Percentiles rank a stretch among this genome's conserved stretches.
These are phyloP conservation scores for Pinna nobilis DNA, from an alignment of 1,140 invertebrate species.

Conservation along the genomic window DNA sequence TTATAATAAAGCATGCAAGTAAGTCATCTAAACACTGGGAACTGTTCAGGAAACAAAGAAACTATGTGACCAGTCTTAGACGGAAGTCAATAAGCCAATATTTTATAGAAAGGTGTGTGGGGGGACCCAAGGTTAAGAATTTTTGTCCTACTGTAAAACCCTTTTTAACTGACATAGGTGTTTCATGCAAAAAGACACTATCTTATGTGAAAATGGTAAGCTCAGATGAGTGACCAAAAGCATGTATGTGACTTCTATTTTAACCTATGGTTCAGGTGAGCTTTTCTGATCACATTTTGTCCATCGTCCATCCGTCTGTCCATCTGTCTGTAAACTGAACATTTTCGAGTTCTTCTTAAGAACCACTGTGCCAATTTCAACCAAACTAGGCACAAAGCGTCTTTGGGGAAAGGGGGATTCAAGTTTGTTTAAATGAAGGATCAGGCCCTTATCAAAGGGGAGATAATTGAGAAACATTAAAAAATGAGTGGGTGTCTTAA, in stretches of 20 bases:
- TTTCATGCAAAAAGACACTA: neutral
- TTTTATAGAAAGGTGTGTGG: constrained; percentile 15
- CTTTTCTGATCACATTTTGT: no score
- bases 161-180: neutral
- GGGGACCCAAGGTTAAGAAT: constrained; percentile 14
- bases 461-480: no score
- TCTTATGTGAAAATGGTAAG: constrained; percentile 4
- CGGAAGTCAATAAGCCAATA: constrained; percentile 9
- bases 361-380: no score
- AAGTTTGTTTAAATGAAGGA: no score
- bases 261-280: no score
- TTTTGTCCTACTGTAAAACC: constrained; percentile 24
- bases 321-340: no score
- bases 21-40: neutral
- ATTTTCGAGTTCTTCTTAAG: no score
- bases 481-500: no score
- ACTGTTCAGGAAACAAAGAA: neutral
- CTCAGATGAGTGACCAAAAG: neutral
- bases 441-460: no score
- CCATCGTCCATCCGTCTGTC: no score
- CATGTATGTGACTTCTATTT: neutral
- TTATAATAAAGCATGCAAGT: neutral
- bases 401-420: no score
- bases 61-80: constrained; percentile 7
- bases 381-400: no score